Percentiles rank a stretch among this genome's conserved stretches.
Conservation (phyloP, 2,113 vertebrate species). For the Platichthys stellatus region DNA sequence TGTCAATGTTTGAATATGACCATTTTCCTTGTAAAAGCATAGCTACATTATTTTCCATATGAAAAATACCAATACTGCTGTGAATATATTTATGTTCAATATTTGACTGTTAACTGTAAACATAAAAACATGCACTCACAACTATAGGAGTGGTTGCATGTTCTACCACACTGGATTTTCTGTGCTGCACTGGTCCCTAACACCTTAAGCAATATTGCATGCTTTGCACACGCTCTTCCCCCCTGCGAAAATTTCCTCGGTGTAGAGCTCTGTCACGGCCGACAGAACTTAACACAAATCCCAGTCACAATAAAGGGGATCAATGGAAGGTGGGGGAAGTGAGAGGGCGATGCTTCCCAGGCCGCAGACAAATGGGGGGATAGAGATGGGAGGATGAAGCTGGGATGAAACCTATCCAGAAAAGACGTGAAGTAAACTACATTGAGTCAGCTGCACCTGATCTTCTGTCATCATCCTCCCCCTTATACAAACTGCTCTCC, state of each 20-base stretch:
- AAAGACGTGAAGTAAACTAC: constrained; percentile 15
- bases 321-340: constrained; percentile 48
- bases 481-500: not conserved
- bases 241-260: constrained; percentile 11
- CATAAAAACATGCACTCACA: not conserved
- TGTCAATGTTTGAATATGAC: not conserved
- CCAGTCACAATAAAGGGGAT: constrained; percentile 38
- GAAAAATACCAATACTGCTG: too few species aligned
- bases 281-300: constrained; percentile 31
- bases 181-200: not conserved
- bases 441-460: constrained; percentile 34
- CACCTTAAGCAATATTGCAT: constrained; percentile 6
- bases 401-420: constrained; percentile 36
- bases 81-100: too few species aligned
- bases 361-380: constrained; percentile 39
- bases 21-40: too few species aligned
- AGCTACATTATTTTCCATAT: too few species aligned
- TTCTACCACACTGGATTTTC: not conserved
- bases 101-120: not conserved
- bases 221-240: constrained; percentile 19
- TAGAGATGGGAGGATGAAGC: constrained; percentile 35
- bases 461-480: constrained; percentile 16
- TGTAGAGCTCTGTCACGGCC: constrained; percentile 10
- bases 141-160: not conserved
- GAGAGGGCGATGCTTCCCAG: constrained; percentile 16